Percentiles rank a stretch among this genome's conserved stretches.
These are phyloP conservation scores for Diaperis boleti DNA, from an alignment of 2,888 invertebrate genomes.

Conservation along the genomic window DNA sequence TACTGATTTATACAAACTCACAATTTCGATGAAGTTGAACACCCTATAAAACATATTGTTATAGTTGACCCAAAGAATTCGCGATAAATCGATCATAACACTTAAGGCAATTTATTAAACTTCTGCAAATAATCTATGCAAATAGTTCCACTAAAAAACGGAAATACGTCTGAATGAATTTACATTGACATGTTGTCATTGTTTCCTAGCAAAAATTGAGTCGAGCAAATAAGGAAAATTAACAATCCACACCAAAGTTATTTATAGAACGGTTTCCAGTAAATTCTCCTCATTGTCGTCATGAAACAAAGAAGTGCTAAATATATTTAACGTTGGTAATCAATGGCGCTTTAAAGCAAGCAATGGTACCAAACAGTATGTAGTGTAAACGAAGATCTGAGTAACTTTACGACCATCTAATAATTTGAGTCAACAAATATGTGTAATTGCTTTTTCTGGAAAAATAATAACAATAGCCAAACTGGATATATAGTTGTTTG, in stretches of 20 bases:
- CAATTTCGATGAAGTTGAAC: slow-evolving; percentile 9
- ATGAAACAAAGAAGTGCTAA: slow-evolving; percentile 4
- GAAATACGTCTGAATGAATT: background rate
- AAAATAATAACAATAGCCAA: slow-evolving; percentile 7
- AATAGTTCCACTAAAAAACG: slow-evolving; percentile 7
- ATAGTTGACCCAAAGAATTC: background rate
- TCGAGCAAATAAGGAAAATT: background rate
- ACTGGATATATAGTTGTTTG: slow-evolving; percentile 16
- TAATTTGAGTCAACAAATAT: slow-evolving; percentile 10
- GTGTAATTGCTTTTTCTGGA: slow-evolving; percentile 27
- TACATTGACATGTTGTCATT: slow-evolving; percentile 2
- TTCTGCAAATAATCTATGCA: background rate
- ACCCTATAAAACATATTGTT: slow-evolving; percentile 13
- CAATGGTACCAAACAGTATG: background rate
- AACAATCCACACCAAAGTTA: background rate
- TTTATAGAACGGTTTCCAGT: background rate
- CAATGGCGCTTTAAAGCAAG: background rate
- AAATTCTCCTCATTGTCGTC: background rate
- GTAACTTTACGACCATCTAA: slow-evolving; percentile 12
- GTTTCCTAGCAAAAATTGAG: background rate
- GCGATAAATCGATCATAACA: slow-evolving; percentile 7
- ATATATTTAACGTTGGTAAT: slow-evolving; percentile 15
- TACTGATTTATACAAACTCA: background rate
- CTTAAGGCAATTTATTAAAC: slow-evolving; percentile 10
- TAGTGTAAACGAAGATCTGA: background rate